Conservation (phyloP, 2,888 invertebrate species). For the Megamerina dolium region DNA sequence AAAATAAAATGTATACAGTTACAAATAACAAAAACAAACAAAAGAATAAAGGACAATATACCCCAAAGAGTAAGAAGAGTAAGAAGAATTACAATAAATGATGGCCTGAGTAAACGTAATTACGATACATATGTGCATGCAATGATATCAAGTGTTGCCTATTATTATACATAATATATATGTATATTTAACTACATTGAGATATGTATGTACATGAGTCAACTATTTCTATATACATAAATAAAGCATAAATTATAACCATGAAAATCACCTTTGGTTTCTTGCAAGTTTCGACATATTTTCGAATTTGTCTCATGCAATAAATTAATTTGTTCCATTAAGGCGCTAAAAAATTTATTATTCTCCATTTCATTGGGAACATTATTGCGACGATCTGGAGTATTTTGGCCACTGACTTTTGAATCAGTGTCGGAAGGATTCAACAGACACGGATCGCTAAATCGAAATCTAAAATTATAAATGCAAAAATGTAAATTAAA, state of each 20-base stretch:
- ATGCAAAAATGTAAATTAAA: neutral
- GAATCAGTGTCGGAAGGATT: conserved; percentile 49
- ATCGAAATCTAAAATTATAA: conserved; percentile 37
- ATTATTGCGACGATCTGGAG: conserved; percentile 40
- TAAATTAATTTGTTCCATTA: conserved; percentile 67
- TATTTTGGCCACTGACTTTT: conserved; percentile 45
- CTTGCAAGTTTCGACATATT: conserved; percentile 67
- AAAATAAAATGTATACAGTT: conserved; percentile 34
- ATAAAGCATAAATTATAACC: too few relatives aligned
- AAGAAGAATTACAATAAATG: too few relatives aligned
- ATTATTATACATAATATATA: too few relatives aligned
- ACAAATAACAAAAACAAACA: conserved; percentile 21
- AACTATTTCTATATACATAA: too few relatives aligned
- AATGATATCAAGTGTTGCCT: too few relatives aligned
- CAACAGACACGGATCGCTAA: conserved; percentile 48
- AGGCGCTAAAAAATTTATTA: conserved; percentile 49
- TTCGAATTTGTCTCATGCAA: conserved; percentile 68
- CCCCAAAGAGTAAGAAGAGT: conserved; percentile 24
- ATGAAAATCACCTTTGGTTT: conserved; percentile 67
- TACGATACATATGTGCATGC: too few relatives aligned
- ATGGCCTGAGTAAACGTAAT: too few relatives aligned
- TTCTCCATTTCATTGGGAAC: conserved; percentile 36
- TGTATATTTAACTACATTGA: too few relatives aligned
- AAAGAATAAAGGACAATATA: conserved; percentile 23
- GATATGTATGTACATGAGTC: too few relatives aligned